Conservation (phyloP, 2,888 invertebrate species). For the Heliconius ethilla region DNA sequence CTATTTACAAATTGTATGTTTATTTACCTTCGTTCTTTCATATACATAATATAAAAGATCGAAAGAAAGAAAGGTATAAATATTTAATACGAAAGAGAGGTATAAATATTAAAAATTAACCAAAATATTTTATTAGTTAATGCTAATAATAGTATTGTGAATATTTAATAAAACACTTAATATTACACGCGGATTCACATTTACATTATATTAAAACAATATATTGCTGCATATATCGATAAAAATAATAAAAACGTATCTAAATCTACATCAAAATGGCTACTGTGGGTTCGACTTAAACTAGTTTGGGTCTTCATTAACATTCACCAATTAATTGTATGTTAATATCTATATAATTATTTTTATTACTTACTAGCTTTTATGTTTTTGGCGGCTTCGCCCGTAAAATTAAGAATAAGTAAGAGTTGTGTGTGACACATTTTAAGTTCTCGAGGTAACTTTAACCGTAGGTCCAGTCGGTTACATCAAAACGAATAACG, state of each 20-base stretch:
- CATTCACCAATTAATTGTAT: conserved; percentile 3
- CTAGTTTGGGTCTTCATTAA: background rate
- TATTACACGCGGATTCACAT: background rate
- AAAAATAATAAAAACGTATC: conserved; percentile 5
- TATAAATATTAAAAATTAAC: background rate
- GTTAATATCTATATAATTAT: background rate
- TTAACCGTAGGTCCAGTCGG: background rate
- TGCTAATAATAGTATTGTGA: background rate
- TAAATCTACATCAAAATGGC: conserved; percentile 3
- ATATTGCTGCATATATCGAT: background rate
- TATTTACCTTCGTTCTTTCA: no score
- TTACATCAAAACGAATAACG: no score
- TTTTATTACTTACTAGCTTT: background rate
- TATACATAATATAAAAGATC: no score
- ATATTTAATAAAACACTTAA: conserved; percentile 6
- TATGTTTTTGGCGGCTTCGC: background rate
- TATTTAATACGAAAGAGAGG: no score
- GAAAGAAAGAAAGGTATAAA: no score
- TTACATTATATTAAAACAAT: conserved; percentile 15
- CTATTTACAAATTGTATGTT: no score
- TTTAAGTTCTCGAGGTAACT: background rate
- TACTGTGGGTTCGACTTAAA: background rate
- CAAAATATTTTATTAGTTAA: background rate
- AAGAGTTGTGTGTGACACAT: background rate
- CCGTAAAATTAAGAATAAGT: background rate